Base-by-base conservation (phyloP, 1,140 invertebrate species). In the Pogonus chalceus region DNA sequence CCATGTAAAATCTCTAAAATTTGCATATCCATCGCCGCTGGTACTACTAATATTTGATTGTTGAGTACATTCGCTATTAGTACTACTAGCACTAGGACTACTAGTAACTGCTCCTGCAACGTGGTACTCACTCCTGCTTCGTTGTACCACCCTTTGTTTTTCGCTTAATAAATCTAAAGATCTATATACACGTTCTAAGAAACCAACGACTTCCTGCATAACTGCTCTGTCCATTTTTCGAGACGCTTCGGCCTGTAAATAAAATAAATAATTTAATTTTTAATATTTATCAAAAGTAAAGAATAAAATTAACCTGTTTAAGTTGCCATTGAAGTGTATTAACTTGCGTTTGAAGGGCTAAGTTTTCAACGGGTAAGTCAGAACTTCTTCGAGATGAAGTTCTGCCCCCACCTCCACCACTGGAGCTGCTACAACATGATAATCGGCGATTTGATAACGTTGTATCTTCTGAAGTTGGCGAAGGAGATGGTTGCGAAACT, bases 311-410 rank as follows among this genome's bases (percentile, higher is more conserved):
- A 75, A 88, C 86, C 82, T 88, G 85, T 73, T 84, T 83, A 46
- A 89, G 68, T 69, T 88, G 85, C 86, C 86, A 89, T 65, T 86
- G 79, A 55, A 89, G 71, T 51, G 84, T 85, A 60, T 86, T 82
- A 59, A 88, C 78, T 69, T 87, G 83, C 62, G 81, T 82, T 67
- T 87, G 82, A 55, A 85, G 73, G 51, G 79, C 77, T 56, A 81
- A 79, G 60, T 79, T 80, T 73, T 87, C 83, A 2, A 69, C 60
- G 3, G 64, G 63, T 35, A 62, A 58, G 46, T 73, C 63, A 61
- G 62, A 56, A 64, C 64, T 35, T 64, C 58, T 23, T 65, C 62
- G 35, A 65, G 61, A 51, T 58, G 54, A 53, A 65, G 62, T 58
- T 58, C 59, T 35, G 58, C 49, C 20, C 61, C 52, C 51, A 69